phyloP scores from a whole-genome alignment of 2,113 vertebrate genomes.

The Xiphophorus couchianus region DNA sequence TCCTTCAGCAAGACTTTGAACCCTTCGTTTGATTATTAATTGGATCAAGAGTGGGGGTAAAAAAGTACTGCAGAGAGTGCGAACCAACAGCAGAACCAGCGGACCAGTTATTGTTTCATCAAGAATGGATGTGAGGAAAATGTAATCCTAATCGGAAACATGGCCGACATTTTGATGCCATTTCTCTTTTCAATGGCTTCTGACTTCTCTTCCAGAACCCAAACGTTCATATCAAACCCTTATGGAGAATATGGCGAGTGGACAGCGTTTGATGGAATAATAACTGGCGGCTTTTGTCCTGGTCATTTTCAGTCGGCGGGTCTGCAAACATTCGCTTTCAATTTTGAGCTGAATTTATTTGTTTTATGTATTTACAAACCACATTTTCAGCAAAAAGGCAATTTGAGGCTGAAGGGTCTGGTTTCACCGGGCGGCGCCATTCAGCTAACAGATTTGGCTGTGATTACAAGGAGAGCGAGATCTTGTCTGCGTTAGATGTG shows the following conservation, averaged over 20 bases:
- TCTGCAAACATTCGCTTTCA: neutral
- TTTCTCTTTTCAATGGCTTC: neutral
- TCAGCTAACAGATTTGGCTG: constrained; percentile 5
- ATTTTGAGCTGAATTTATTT: too few relatives aligned
- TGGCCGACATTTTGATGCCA: neutral
- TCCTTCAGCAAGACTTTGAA: too few relatives aligned
- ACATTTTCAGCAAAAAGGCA: too few relatives aligned
- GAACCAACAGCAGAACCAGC: neutral
- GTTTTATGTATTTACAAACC: too few relatives aligned
- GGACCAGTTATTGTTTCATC: too few relatives aligned
- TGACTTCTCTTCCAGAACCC: neutral
- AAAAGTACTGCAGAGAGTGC: neutral
- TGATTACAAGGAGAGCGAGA: neutral
- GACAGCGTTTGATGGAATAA: neutral
- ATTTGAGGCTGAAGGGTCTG: neutral
- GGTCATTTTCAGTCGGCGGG: constrained; percentile 3
- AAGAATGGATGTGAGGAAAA: neutral
- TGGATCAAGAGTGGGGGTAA: neutral
- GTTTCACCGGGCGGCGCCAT: constrained; percentile 10
- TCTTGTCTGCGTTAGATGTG: neutral
- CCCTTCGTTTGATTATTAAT: too few relatives aligned
- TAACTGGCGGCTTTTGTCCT: constrained; percentile 2
- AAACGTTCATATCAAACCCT: neutral
- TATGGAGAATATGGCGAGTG: neutral
- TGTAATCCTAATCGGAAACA: constrained; percentile 12